phyloP scores from a whole-genome alignment of 2,113 vertebrate genomes.

The Athene noctua region DNA sequence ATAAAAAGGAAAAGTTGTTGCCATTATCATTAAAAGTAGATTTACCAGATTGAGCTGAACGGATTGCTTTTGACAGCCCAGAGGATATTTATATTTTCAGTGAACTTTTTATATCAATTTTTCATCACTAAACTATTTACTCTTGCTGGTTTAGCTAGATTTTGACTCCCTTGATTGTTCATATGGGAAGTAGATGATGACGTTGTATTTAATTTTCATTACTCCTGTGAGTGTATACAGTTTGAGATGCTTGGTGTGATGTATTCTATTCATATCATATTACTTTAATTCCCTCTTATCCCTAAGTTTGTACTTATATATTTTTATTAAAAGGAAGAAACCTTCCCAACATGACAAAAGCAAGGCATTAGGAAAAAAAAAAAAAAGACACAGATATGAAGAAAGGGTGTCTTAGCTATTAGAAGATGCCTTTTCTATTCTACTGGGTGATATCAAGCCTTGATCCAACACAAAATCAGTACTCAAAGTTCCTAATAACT shows the following conservation, averaged over 20 bases:
- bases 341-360: background rate
- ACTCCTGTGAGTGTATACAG: constrained; percentile 48
- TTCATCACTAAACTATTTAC: constrained; percentile 68
- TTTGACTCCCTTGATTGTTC: constrained; percentile 68
- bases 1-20: constrained; percentile 73
- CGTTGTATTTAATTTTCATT: constrained; percentile 66
- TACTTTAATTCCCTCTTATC: constrained; percentile 51
- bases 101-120: constrained; percentile 67
- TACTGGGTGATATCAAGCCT: background rate
- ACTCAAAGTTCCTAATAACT: background rate
- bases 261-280: constrained; percentile 30
- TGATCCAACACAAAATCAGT: background rate
- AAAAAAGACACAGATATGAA: background rate
- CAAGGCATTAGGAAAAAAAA: background rate
- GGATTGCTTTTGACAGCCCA: constrained; percentile 68
- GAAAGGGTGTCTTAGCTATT: background rate
- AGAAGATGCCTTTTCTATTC: background rate
- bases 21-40: constrained; percentile 74
- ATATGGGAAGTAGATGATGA: constrained; percentile 61
- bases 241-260: constrained; percentile 19
- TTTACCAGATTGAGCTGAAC: constrained; percentile 66
- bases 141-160: constrained; percentile 52
- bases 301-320: constrained; percentile 31
- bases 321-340: constrained; percentile 47
- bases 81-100: constrained; percentile 69